phyloP scores from a whole-genome alignment of 2,113 vertebrate species.

The Chamaetylas fuelleborni region DNA sequence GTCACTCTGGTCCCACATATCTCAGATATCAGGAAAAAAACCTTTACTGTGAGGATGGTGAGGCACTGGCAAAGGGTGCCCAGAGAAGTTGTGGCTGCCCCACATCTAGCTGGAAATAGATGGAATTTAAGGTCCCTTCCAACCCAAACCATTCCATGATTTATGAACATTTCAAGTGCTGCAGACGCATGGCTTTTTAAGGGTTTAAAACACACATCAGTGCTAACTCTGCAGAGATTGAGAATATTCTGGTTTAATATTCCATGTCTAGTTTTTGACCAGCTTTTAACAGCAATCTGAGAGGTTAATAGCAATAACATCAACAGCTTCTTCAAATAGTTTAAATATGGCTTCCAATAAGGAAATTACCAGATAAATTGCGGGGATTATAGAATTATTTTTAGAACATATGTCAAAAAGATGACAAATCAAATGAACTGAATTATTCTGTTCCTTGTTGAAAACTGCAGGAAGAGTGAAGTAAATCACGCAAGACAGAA shows the following conservation, averaged over 20 bases:
- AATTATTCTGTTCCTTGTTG: constrained; percentile 15
- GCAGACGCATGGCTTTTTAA: not conserved
- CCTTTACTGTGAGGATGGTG: not conserved
- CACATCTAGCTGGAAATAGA: not conserved
- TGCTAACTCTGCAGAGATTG: not conserved
- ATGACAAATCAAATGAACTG: not conserved
- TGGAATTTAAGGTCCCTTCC: not conserved
- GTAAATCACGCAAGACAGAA: not conserved
- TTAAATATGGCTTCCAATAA: constrained; percentile 56
- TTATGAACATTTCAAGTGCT: not conserved
- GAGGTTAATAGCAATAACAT: not conserved
- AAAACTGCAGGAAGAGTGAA: constrained; percentile 42
- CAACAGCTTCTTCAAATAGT: not conserved
- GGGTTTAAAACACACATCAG: not conserved
- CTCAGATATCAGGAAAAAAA: not conserved
- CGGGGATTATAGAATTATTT: not conserved
- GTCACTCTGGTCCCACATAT: not conserved
- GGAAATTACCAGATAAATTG: not conserved
- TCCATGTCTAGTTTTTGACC: not conserved
- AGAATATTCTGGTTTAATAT: not conserved
- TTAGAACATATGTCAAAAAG: not conserved
- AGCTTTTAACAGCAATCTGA: not conserved
- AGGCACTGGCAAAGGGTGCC: not conserved
- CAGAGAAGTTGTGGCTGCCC: not conserved
- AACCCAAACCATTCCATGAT: not conserved